A percentile compares a stretch with the other conserved stretches of the same genome.
phyloP scores from a whole-genome alignment of 2,888 invertebrate genomes.

The Hecatera dysodea region DNA sequence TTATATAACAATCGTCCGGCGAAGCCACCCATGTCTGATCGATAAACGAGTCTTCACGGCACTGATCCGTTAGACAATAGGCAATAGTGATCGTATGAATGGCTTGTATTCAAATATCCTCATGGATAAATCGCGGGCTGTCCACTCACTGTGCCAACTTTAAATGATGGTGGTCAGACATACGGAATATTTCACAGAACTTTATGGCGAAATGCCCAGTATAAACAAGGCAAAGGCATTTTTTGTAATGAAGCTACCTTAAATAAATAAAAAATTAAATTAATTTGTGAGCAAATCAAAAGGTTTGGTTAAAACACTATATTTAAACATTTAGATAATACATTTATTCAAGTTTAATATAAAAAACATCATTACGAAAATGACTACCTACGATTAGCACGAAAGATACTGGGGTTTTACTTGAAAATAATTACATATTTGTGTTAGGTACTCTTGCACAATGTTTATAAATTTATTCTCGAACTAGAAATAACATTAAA shows the following conservation, averaged over 20 bases:
- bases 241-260: not conserved
- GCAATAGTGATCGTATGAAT: constrained; percentile 71
- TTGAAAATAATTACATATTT: constrained; percentile 1
- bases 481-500: not conserved
- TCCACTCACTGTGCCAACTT: constrained; percentile 31
- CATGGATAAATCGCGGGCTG: constrained; percentile 64
- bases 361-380: constrained; percentile 16
- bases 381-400: constrained; percentile 7
- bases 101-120: constrained; percentile 66
- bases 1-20: constrained; percentile 61
- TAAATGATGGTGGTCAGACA: constrained; percentile 4
- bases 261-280: not conserved
- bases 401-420: constrained; percentile 10
- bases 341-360: constrained; percentile 7
- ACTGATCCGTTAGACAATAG: constrained; percentile 75
- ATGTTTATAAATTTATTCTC: not conserved
- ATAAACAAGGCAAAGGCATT: not conserved
- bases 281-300: not conserved
- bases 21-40: constrained; percentile 68
- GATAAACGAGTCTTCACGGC: constrained; percentile 71
- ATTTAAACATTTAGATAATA: constrained; percentile 7
- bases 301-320: not conserved
- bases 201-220: not conserved
- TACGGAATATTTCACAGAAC: not conserved
- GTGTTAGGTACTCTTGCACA: not conserved